Percentiles rank a stretch among this genome's conserved stretches.
phyloP scores from a whole-genome alignment of 2,113 vertebrate species.

The Columba janthina region DNA sequence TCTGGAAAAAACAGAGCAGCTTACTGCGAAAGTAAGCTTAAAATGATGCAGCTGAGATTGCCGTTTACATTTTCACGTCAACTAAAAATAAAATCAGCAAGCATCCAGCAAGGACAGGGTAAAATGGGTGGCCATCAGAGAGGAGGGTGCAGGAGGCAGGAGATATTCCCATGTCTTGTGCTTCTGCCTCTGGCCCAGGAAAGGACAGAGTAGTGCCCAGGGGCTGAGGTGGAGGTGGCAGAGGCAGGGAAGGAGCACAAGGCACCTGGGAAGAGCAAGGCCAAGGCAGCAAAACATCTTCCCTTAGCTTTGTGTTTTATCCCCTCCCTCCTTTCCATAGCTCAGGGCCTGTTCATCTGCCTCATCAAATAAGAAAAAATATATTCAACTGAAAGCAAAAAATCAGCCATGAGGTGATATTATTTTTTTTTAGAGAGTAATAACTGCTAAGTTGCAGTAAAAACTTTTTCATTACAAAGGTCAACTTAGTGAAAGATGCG shows the following conservation, averaged over 20 bases:
- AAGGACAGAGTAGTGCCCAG: neutral
- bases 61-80: neutral
- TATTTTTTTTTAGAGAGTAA: neutral
- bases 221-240: neutral
- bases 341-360: neutral
- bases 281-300: neutral
- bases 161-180: neutral
- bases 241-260: neutral
- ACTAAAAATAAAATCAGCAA: neutral
- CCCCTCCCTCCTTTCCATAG: neutral
- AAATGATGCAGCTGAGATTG: neutral
- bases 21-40: neutral
- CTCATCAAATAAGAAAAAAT: neutral
- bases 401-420: neutral
- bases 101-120: neutral
- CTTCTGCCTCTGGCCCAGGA: neutral
- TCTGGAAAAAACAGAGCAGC: neutral
- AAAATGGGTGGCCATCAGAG: neutral
- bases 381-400: neutral
- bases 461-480: neutral
- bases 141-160: neutral
- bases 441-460: neutral
- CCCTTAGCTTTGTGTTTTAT: neutral
- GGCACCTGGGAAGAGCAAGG: accelerated
- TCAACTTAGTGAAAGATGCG: neutral